Conservation (phyloP, 2,113 vertebrate species). For the Trichomycterus rosablanca region DNA sequence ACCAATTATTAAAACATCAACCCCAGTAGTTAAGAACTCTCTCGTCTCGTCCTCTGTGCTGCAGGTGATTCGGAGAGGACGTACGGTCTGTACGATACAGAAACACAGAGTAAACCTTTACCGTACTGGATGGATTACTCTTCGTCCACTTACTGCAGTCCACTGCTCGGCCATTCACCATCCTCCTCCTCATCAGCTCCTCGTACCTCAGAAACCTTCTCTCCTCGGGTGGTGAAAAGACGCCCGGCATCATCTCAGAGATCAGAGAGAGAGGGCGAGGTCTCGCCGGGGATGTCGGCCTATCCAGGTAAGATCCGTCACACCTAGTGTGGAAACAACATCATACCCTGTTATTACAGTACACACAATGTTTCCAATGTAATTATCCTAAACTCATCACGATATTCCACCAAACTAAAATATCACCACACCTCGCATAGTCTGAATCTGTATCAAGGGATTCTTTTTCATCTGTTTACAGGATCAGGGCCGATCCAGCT, state of each 20-base stretch:
- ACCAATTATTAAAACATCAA: no score
- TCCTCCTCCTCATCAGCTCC: slow-evolving; percentile 43
- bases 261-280: slow-evolving; percentile 57
- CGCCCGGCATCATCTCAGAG: slow-evolving; percentile 53
- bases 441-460: no score
- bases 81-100: slow-evolving; percentile 57
- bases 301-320: slow-evolving; percentile 68
- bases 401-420: no score
- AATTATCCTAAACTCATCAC: no score
- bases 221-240: slow-evolving; percentile 68
- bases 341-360: no score
- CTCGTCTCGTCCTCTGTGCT: not conserved
- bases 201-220: slow-evolving; percentile 59
- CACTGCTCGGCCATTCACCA: slow-evolving; percentile 38
- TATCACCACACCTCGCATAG: no score
- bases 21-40: no score
- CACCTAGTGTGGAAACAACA: no score
- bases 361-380: no score
- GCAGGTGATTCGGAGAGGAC: slow-evolving; percentile 57
- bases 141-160: slow-evolving; percentile 48
- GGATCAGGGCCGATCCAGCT: slow-evolving; percentile 76
- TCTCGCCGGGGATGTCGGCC: slow-evolving; percentile 60
- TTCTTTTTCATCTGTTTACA: slow-evolving; percentile 16
- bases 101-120: slow-evolving; percentile 49
- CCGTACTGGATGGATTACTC: slow-evolving; percentile 64